Conservation (phyloP, 2,113 vertebrate species). For the Microcebus murinus region DNA sequence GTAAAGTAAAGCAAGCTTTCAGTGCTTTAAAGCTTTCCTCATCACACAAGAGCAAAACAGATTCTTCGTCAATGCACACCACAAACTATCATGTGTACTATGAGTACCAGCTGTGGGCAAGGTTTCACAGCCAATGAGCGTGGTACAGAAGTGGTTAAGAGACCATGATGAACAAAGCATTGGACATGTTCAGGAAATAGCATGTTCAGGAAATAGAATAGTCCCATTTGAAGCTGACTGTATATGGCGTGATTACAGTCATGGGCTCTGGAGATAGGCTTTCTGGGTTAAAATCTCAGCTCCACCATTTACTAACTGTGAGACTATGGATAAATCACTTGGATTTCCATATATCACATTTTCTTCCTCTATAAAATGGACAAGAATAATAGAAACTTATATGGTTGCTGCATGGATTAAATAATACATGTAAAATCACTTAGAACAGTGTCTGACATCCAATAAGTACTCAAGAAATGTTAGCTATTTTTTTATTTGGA, state of each 20-base stretch:
- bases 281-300: slow-evolving; percentile 25
- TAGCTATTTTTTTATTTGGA: background rate
- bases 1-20: too few species aligned
- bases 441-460: background rate
- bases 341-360: slow-evolving; percentile 2
- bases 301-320: slow-evolving; percentile 4
- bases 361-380: slow-evolving; percentile 21
- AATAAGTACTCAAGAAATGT: slow-evolving; percentile 23
- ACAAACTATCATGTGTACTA: too few species aligned
- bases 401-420: background rate
- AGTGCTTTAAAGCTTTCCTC: too few species aligned
- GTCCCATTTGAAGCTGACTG: background rate
- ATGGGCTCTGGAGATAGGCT: background rate
- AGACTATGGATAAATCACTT: background rate
- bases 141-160: background rate
- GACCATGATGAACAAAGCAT: background rate
- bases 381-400: slow-evolving; percentile 6
- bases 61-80: too few species aligned
- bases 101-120: too few species aligned
- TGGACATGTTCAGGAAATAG: background rate
- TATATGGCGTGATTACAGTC: background rate
- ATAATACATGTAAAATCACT: slow-evolving; percentile 40
- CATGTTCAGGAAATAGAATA: background rate
- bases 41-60: too few species aligned
- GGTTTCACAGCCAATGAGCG: too few species aligned